Conservation (phyloP, 2,113 vertebrate genomes). For the Theristicus caerulescens region DNA sequence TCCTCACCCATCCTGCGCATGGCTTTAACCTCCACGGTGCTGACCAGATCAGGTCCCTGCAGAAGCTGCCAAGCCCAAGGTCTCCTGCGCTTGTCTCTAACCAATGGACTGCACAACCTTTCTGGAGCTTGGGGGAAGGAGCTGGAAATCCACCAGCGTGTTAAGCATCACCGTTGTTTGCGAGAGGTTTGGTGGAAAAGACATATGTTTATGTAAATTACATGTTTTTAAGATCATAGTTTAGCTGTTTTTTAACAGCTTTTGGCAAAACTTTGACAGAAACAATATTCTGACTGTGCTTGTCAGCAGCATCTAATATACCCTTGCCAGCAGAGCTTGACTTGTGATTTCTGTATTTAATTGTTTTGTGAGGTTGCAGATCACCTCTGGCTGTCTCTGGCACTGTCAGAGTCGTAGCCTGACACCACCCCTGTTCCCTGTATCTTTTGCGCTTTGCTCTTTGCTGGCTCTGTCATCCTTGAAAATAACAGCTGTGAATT, state of each 20-base stretch:
- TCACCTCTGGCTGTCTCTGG: not conserved
- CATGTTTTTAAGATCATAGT: not conserved
- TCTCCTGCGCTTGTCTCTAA: not conserved
- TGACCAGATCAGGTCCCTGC: not conserved
- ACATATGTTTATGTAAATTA: not conserved
- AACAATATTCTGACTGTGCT: not conserved
- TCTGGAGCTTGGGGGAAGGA: not conserved
- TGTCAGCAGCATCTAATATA: not conserved
- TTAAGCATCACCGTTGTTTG: accelerated
- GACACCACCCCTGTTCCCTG: not conserved
- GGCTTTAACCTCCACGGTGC: not conserved
- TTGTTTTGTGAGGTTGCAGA: not conserved
- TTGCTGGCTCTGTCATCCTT: not conserved
- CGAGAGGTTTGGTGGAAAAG: not conserved
- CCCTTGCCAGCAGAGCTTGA: not conserved
- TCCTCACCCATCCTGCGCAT: not conserved
- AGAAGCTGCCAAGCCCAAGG: not conserved
- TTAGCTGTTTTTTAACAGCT: not conserved
- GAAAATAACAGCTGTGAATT: not conserved
- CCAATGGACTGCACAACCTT: not conserved
- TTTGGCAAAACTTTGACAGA: not conserved
- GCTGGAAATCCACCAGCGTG: not conserved
- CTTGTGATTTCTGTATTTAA: not conserved
- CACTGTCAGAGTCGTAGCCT: not conserved
- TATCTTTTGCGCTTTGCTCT: not conserved